phyloP scores from a whole-genome alignment of 1,140 invertebrate genomes.

The Maniola jurtina region DNA sequence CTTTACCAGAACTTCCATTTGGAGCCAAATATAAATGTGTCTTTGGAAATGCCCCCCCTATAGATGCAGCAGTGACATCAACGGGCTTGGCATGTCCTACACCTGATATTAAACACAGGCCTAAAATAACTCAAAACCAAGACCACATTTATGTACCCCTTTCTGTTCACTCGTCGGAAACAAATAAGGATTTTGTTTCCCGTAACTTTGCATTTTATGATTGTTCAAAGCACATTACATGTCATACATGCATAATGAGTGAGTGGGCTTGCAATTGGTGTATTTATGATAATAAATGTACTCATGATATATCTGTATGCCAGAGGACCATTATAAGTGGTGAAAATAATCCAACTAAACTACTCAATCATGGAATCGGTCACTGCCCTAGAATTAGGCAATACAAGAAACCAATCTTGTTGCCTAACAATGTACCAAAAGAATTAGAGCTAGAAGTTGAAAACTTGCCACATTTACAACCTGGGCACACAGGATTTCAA shows the following conservation, averaged over 20 bases:
- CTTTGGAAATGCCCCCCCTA: conserved; percentile 91
- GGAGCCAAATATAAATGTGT: conserved; percentile 97
- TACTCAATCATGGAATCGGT: conserved; percentile 85
- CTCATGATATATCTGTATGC: conserved; percentile 90
- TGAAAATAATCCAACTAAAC: conserved; percentile 87
- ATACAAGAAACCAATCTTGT: conserved; percentile 82
- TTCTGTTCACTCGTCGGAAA: conserved; percentile 95
- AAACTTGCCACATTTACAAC: conserved; percentile 92
- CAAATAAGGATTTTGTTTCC: conserved; percentile 97
- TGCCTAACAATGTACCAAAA: conserved; percentile 93
- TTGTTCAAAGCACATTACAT: conserved; percentile 92
- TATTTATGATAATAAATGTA: conserved; percentile 96
- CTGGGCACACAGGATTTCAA: conserved; percentile 91
- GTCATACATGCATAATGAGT: conserved; percentile 91
- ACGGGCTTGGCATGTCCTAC: conserved; percentile 92
- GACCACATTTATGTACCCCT: conserved; percentile 95
- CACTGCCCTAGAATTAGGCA: conserved; percentile 90
- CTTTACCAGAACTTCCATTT: conserved; percentile 91
- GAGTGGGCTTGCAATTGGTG: conserved; percentile 98
- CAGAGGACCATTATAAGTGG: conserved; percentile 90
- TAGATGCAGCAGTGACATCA: conserved; percentile 89
- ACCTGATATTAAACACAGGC: conserved; percentile 87
- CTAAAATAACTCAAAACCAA: conserved; percentile 87
- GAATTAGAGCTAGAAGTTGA: conserved; percentile 93
- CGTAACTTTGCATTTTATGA: conserved; percentile 96